A percentile compares a stretch with the other conserved stretches of the same genome.
These are phyloP conservation scores for Pedetes capensis DNA, from an alignment of 2,113 vertebrate genomes.

Conservation along the genomic window DNA sequence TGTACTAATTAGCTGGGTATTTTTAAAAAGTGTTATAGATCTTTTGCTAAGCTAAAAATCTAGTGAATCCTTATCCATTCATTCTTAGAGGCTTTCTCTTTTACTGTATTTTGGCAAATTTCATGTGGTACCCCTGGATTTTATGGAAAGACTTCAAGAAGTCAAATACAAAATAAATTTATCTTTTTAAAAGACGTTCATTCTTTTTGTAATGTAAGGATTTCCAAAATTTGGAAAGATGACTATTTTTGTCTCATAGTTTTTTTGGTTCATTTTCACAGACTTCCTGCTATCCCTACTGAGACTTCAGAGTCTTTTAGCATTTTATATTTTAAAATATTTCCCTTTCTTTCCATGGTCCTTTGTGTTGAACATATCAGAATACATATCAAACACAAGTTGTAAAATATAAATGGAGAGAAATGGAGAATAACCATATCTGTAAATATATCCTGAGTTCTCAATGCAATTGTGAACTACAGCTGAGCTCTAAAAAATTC, in stretches of 20 bases:
- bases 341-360: constrained; percentile 65
- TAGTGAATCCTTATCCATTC: constrained; percentile 52
- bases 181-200: constrained; percentile 58
- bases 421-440: constrained; percentile 50
- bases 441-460: constrained; percentile 39
- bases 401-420: constrained; percentile 62
- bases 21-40: constrained; percentile 53
- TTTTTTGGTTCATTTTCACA: constrained; percentile 56
- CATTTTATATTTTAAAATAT: constrained; percentile 57
- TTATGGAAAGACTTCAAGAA: constrained; percentile 72
- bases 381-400: constrained; percentile 62
- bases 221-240: constrained; percentile 57
- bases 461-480: constrained; percentile 29
- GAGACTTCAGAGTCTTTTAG: constrained; percentile 8
- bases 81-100: constrained; percentile 45
- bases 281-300: not conserved
- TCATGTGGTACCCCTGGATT: constrained; percentile 66
- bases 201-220: constrained; percentile 54
- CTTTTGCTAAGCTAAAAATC: constrained; percentile 64
- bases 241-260: constrained; percentile 45
- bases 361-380: not conserved
- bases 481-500: constrained; percentile 63
- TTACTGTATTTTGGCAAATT: constrained; percentile 76
- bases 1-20: constrained; percentile 78
- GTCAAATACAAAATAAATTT: constrained; percentile 70